Percentiles rank a stretch among this genome's conserved stretches.
Conservation (phyloP, 2,113 vertebrate genomes). For the Struthio camelus region DNA sequence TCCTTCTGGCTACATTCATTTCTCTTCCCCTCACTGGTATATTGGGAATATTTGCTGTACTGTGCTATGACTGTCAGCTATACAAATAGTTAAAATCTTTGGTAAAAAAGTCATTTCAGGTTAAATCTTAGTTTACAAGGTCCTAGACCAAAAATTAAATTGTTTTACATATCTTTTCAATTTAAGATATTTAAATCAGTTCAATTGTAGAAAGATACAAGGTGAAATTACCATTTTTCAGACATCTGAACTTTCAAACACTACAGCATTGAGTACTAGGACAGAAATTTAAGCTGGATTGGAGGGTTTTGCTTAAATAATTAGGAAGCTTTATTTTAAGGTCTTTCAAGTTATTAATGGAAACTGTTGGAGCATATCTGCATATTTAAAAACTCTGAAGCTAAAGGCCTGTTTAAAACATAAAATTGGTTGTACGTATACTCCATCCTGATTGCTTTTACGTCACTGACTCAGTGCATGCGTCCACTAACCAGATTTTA, state of each 20-base stretch:
- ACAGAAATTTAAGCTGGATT: background rate
- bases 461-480: fast-evolving
- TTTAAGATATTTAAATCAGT: background rate
- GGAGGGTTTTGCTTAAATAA: background rate
- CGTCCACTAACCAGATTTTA: background rate
- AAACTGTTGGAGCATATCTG: background rate
- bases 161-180: background rate
- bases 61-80: background rate
- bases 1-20: background rate
- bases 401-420: background rate
- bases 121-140: background rate
- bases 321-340: background rate
- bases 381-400: background rate
- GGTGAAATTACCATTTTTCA: background rate
- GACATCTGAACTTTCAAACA: background rate
- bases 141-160: background rate
- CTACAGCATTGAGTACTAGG: background rate
- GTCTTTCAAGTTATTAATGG: background rate
- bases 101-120: background rate
- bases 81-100: background rate
- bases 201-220: background rate
- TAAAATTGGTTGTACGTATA: background rate
- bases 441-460: background rate
- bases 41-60: background rate
- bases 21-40: background rate